These are phyloP conservation scores for Lethrus apterus DNA, from an alignment of 1,140 invertebrate genomes.

Conservation along the genomic window DNA sequence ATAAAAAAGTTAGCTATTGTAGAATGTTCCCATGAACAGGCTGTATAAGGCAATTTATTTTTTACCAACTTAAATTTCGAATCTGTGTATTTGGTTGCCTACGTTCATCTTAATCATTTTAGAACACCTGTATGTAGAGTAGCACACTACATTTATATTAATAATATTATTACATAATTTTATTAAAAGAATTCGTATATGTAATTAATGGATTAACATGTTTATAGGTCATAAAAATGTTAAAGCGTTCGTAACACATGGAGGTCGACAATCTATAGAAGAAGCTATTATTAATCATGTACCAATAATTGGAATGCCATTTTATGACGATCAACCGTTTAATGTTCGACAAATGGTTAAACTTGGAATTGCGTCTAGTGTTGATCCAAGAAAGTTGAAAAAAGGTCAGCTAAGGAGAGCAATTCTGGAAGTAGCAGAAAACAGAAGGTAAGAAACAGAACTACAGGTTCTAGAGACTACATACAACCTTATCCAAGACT, in stretches of 20 bases:
- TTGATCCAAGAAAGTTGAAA: slow-evolving; percentile 16
- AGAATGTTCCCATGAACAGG: no score
- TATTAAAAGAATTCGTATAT: no score
- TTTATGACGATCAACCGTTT: slow-evolving; percentile 33
- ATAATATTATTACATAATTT: no score
- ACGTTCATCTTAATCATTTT: no score
- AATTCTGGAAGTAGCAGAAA: slow-evolving; percentile 19
- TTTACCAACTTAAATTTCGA: no score
- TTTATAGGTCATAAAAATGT: slow-evolving; percentile 34
- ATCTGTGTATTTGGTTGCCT: no score
- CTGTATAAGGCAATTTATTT: no score
- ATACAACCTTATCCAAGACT: neutral
- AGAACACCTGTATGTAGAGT: no score
- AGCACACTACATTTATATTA: no score
- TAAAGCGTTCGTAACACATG: slow-evolving; percentile 45
- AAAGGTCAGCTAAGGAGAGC: slow-evolving; percentile 14
- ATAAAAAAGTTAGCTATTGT: no score
- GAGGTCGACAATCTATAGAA: slow-evolving; percentile 42
- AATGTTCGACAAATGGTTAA: slow-evolving; percentile 22
- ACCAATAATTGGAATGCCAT: slow-evolving; percentile 44
- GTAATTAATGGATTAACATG: neutral
- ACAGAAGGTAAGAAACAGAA: slow-evolving; percentile 20
- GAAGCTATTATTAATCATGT: slow-evolving; percentile 44
- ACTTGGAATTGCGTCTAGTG: slow-evolving; percentile 23
- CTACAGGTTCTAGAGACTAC: neutral